Conservation (phyloP, 1,140 invertebrate species). For the Philaenus spumarius region DNA sequence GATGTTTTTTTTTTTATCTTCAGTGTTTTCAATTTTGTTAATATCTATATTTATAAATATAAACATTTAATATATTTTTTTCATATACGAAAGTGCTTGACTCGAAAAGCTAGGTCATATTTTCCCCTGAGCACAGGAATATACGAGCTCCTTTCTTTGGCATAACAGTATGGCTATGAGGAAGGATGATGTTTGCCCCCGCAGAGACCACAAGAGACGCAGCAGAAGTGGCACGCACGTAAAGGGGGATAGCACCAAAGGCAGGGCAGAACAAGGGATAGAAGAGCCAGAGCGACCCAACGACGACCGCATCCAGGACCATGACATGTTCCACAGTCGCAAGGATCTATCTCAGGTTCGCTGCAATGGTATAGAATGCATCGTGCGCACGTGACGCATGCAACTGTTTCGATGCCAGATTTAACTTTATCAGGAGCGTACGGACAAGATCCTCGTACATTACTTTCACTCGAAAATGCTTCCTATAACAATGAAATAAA, state of each 20-base stretch:
- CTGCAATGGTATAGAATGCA: conserved; percentile 90
- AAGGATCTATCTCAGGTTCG: conserved; percentile 78
- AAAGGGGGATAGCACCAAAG: conserved; percentile 89
- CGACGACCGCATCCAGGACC: conserved; percentile 50
- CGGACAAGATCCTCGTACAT: conserved; percentile 74
- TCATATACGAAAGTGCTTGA: background rate
- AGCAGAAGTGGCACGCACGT: conserved; percentile 74
- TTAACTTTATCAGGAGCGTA: conserved; percentile 80
- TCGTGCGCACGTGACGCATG: conserved; percentile 77
- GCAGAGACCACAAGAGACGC: conserved; percentile 66
- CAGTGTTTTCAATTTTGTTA: background rate
- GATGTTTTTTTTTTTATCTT: background rate
- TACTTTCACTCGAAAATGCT: conserved; percentile 68
- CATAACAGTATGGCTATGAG: conserved; percentile 42
- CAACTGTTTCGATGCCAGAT: conserved; percentile 70
- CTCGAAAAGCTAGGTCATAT: background rate
- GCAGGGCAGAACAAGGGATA: conserved; percentile 85
- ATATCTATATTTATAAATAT: conserved; percentile 13
- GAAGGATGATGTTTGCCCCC: conserved; percentile 74
- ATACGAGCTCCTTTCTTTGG: background rate
- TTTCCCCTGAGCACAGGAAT: conserved; percentile 9
- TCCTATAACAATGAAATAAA: conserved; percentile 36
- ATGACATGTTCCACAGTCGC: conserved; percentile 54
- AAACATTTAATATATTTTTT: conserved; percentile 13
- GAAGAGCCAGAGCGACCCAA: conserved; percentile 78